Evolutionary conservation across 2,888 invertebrate genomes (phyloP).

Genomic region (Andrena marginata): DNA sequence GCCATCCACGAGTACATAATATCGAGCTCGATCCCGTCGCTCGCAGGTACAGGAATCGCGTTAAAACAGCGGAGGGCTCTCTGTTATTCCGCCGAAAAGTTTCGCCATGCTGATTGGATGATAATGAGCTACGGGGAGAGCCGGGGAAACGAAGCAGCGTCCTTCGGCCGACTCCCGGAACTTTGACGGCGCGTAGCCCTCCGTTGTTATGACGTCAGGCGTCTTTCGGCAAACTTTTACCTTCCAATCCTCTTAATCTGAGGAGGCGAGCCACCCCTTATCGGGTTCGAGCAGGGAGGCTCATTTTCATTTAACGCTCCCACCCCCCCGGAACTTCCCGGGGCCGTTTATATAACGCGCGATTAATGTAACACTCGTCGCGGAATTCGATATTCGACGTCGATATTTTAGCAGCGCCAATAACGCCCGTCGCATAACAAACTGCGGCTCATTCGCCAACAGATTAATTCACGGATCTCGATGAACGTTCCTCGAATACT

Average conservation of each 20-base stretch:
- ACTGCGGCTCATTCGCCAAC: not conserved
- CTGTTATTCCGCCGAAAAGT: conserved; percentile 61
- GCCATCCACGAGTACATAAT: not conserved
- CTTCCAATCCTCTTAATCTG: conserved; percentile 71
- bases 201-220: conserved; percentile 67
- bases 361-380: conserved; percentile 25
- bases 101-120: conserved; percentile 66
- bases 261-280: conserved; percentile 56
- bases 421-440: not conserved
- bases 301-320: conserved; percentile 60
- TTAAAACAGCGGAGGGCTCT: conserved; percentile 44
- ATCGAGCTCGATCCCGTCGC: not conserved
- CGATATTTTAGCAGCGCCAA: conserved; percentile 6
- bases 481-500: not conserved
- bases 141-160: conserved; percentile 56
- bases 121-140: conserved; percentile 61
- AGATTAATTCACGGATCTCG: not conserved
- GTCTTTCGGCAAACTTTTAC: conserved; percentile 61
- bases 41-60: not conserved
- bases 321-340: conserved; percentile 10
- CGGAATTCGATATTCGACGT: not conserved
- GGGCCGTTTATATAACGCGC: conserved; percentile 15
- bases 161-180: conserved; percentile 28
- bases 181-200: conserved; percentile 44
- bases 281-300: conserved; percentile 51